Conservation (phyloP, 35 echinoderm and acorn worm genomes). For the Heliocidaris tuberculata region DNA sequence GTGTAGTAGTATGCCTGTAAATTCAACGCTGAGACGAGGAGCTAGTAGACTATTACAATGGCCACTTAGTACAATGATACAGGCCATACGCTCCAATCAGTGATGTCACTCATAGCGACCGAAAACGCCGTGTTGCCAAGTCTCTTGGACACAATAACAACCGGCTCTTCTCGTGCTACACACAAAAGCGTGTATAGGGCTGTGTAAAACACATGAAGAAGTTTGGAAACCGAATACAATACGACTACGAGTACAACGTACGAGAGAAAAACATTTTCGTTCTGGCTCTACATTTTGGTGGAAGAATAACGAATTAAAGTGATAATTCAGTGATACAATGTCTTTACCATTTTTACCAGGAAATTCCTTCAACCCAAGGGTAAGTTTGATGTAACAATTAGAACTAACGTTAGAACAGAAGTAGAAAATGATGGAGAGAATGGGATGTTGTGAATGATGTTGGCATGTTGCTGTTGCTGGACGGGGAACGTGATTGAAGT, state of each 20-base stretch:
- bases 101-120: constrained; percentile 37
- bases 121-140: constrained; percentile 34
- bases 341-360: constrained; percentile 95
- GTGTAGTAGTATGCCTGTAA: background rate
- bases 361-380: constrained; percentile 84
- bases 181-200: background rate
- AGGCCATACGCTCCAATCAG: background rate
- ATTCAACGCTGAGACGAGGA: background rate
- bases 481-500: no score
- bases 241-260: background rate
- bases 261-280: background rate
- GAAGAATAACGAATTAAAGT: background rate
- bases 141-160: constrained; percentile 30
- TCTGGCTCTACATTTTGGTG: background rate
- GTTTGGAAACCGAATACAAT: background rate
- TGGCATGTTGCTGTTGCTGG: no score
- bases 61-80: background rate
- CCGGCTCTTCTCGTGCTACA: background rate
- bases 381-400: constrained; percentile 68
- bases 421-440: background rate
- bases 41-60: background rate
- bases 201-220: background rate
- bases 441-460: background rate
- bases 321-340: constrained; percentile 53
- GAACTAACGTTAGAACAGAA: no score